phyloP scores from a whole-genome alignment of 2,888 invertebrate species.

The Diloba caeruleocephala region DNA sequence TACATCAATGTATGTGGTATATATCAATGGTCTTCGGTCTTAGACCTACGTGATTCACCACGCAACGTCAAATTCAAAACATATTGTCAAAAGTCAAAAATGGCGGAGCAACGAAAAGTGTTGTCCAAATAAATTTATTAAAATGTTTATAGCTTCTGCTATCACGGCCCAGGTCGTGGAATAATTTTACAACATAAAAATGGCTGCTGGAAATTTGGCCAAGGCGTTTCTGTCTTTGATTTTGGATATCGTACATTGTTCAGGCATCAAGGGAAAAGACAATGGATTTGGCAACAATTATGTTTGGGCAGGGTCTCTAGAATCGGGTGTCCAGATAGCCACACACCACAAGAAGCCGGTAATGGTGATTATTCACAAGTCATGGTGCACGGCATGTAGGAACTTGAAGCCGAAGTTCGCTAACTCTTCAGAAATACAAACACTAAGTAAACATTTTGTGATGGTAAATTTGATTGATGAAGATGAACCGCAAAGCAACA shows the following conservation, averaged over 20 bases:
- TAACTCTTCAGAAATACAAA: slow-evolving; percentile 86
- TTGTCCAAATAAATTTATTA: slow-evolving; percentile 51
- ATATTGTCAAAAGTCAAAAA: slow-evolving; percentile 62
- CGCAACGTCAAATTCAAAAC: slow-evolving; percentile 57
- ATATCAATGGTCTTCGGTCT: no score
- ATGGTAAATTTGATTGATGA: slow-evolving; percentile 91
- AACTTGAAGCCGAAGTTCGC: slow-evolving; percentile 90
- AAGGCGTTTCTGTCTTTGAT: slow-evolving; percentile 70
- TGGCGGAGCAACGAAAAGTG: slow-evolving; percentile 57
- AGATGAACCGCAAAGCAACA: slow-evolving; percentile 83
- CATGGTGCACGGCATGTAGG: slow-evolving; percentile 91
- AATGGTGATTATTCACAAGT: slow-evolving; percentile 91
- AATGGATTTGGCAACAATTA: slow-evolving; percentile 83
- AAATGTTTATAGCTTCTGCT: slow-evolving; percentile 64
- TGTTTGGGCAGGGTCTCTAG: slow-evolving; percentile 83
- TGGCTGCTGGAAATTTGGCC: slow-evolving; percentile 72
- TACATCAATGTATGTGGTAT: no score
- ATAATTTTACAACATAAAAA: slow-evolving; percentile 53
- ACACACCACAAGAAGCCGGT: slow-evolving; percentile 87
- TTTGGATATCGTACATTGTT: slow-evolving; percentile 70
- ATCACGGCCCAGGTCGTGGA: slow-evolving; percentile 32
- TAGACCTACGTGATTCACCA: slow-evolving; percentile 23
- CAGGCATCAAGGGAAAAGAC: slow-evolving; percentile 65
- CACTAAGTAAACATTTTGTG: slow-evolving; percentile 90
- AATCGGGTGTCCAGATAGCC: slow-evolving; percentile 80